A percentile compares a stretch with the other conserved stretches of the same genome.
These are phyloP conservation scores for Drosophila kohkoa DNA, from an alignment of 1,140 invertebrate species.

Conservation along the genomic window DNA sequence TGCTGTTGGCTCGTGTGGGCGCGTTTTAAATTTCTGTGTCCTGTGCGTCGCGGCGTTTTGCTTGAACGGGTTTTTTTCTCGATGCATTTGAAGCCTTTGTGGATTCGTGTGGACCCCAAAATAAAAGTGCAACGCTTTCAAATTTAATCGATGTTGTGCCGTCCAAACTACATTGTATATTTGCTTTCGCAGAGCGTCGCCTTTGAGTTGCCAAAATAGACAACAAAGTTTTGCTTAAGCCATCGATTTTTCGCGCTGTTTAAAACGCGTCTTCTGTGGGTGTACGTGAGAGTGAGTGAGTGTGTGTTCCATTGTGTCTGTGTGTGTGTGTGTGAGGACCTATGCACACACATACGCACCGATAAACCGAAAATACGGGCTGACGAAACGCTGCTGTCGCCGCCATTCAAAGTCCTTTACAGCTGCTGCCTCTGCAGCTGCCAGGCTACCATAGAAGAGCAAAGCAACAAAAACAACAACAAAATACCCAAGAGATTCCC, in stretches of 20 bases:
- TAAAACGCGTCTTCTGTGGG: constrained; percentile 45
- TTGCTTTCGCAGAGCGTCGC: constrained; percentile 15
- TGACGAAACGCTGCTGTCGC: constrained; percentile 26
- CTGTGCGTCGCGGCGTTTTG: constrained; percentile 23
- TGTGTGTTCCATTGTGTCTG: constrained; percentile 13
- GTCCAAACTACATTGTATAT: constrained; percentile 42
- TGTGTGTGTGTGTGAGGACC: constrained; percentile 45
- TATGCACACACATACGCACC: constrained; percentile 28
- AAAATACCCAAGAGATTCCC: constrained; percentile 29
- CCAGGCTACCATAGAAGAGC: constrained; percentile 4
- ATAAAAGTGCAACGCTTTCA: constrained; percentile 48
- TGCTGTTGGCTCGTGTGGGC: constrained; percentile 38
- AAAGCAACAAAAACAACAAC: constrained; percentile 8
- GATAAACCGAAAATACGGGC: constrained; percentile 25
- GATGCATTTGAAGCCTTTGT: constrained; percentile 36
- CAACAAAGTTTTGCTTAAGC: constrained; percentile 42
- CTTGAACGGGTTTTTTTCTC: constrained; percentile 46
- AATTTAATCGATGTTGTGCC: constrained; percentile 48
- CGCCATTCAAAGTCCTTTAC: constrained; percentile 35
- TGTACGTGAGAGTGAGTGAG: constrained; percentile 20
- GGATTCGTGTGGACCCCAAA: constrained; percentile 25
- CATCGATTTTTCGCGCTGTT: constrained; percentile 57
- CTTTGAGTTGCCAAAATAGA: constrained; percentile 25
- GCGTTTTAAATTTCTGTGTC: constrained; percentile 16
- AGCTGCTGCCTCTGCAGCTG: constrained; percentile 52